These are phyloP conservation scores for Triplophysa siluroides DNA, from an alignment of 2,113 vertebrate species.

Conservation along the genomic window DNA sequence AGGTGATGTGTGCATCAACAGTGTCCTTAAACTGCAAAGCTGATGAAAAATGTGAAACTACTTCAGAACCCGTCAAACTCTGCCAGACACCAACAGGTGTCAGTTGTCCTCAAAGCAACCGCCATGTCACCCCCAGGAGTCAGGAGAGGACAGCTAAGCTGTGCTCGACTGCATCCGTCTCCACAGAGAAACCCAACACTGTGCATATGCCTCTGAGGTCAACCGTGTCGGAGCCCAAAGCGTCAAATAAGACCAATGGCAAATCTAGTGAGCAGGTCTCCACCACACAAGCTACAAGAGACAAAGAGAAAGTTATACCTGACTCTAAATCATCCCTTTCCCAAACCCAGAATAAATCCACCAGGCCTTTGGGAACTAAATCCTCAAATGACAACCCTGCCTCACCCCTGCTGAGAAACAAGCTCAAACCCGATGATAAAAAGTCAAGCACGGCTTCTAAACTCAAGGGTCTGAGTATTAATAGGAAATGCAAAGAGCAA, in stretches of 20 bases:
- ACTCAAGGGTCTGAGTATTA: slow-evolving; percentile 78
- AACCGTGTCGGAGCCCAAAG: slow-evolving; percentile 60
- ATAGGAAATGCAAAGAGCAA: slow-evolving; percentile 71
- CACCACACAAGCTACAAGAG: slow-evolving; percentile 57
- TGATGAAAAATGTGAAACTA: slow-evolving; percentile 45
- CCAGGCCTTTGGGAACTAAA: slow-evolving; percentile 63
- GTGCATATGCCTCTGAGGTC: slow-evolving; percentile 48
- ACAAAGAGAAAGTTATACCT: slow-evolving; percentile 59
- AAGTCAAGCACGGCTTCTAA: slow-evolving; percentile 70
- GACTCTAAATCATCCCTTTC: slow-evolving; percentile 61
- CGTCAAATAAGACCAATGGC: slow-evolving; percentile 61
- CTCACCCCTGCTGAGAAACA: slow-evolving; percentile 62
- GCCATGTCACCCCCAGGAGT: slow-evolving; percentile 37
- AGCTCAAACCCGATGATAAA: slow-evolving; percentile 68
- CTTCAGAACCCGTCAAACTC: slow-evolving; percentile 37
- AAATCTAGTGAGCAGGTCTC: slow-evolving; percentile 27
- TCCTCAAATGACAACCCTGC: slow-evolving; percentile 65
- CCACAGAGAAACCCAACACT: slow-evolving; percentile 39
- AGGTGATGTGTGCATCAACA: slow-evolving; percentile 7
- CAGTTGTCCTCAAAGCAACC: slow-evolving; percentile 38
- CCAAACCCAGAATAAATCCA: slow-evolving; percentile 58
- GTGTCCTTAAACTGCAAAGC: slow-evolving; percentile 24
- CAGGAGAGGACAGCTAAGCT: slow-evolving; percentile 46
- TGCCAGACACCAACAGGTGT: slow-evolving; percentile 20
- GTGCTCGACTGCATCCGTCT: slow-evolving; percentile 16